These are phyloP conservation scores for Mionectes olivaceus DNA, from an alignment of 2,797 vertebrate genomes.

Conservation along the genomic window DNA sequence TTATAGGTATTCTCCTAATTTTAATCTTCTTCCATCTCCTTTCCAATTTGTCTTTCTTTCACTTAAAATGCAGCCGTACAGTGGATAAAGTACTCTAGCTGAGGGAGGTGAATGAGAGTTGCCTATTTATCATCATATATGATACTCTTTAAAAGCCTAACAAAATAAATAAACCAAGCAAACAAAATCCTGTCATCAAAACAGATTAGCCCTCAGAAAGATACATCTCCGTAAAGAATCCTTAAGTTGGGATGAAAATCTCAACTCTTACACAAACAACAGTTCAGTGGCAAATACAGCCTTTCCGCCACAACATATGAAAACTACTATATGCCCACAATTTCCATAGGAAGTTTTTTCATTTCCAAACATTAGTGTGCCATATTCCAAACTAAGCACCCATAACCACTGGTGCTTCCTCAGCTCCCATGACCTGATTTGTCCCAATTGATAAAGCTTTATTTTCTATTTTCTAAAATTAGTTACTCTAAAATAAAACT, in stretches of 20 bases:
- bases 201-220: not conserved
- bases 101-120: not conserved
- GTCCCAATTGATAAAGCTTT: not conserved
- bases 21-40: not conserved
- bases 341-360: not conserved
- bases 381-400: not conserved
- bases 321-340: not conserved
- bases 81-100: not conserved
- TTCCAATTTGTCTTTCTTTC: not conserved
- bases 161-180: not conserved
- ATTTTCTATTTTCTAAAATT: not conserved
- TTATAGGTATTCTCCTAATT: not conserved
- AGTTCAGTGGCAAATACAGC: not conserved
- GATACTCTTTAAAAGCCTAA: not conserved
- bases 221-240: not conserved
- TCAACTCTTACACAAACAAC: not conserved
- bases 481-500: not conserved
- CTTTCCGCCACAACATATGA: not conserved
- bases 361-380: not conserved
- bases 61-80: not conserved
- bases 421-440: not conserved
- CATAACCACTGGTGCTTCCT: not conserved
- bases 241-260: not conserved
- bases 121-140: not conserved
- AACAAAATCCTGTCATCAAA: not conserved